A percentile compares a stretch with the other conserved stretches of the same genome.
phyloP scores from a whole-genome alignment of 2,888 invertebrate genomes.

The Sacculina carcini region DNA sequence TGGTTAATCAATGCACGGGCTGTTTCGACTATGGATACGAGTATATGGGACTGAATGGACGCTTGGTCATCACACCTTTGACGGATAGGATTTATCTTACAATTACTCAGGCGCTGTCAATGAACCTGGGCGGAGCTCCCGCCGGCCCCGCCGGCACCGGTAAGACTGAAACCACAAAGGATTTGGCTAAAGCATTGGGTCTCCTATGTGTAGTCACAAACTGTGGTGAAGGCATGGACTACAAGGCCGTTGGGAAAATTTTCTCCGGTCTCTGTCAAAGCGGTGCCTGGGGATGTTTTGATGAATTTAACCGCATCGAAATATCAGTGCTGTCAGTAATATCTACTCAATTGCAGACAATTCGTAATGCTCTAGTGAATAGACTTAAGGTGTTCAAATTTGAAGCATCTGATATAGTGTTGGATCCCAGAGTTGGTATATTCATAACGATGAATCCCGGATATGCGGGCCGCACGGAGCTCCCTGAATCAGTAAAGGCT shows the following conservation, averaged over 20 bases:
- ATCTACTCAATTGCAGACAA: slow-evolving; percentile 69
- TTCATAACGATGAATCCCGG: slow-evolving; percentile 92
- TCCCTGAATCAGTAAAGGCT: slow-evolving; percentile 76
- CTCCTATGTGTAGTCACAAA: slow-evolving; percentile 47
- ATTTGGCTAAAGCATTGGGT: slow-evolving; percentile 67
- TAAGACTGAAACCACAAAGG: slow-evolving; percentile 18
- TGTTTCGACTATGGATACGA: slow-evolving; percentile 78
- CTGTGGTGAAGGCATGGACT: slow-evolving; percentile 84
- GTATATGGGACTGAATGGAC: slow-evolving; percentile 77
- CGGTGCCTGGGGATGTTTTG: slow-evolving; percentile 41
- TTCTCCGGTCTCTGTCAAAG: slow-evolving; percentile 32
- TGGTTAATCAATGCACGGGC: slow-evolving; percentile 58
- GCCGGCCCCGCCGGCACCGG: slow-evolving; percentile 18
- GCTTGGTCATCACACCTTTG: slow-evolving; percentile 68
- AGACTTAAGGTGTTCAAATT: slow-evolving; percentile 42
- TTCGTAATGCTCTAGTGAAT: slow-evolving; percentile 50
- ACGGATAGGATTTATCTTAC: slow-evolving; percentile 80
- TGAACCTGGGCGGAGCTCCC: slow-evolving; percentile 74
- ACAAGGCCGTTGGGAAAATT: slow-evolving; percentile 48
- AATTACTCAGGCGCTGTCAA: slow-evolving; percentile 68
- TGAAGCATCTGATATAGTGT: slow-evolving; percentile 49
- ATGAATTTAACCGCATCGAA: slow-evolving; percentile 79
- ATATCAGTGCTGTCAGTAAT: slow-evolving; percentile 77
- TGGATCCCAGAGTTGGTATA: slow-evolving; percentile 65
- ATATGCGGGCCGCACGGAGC: slow-evolving; percentile 66